Conservation (phyloP, 2,888 invertebrate genomes). For the Mythimna loreyi region DNA sequence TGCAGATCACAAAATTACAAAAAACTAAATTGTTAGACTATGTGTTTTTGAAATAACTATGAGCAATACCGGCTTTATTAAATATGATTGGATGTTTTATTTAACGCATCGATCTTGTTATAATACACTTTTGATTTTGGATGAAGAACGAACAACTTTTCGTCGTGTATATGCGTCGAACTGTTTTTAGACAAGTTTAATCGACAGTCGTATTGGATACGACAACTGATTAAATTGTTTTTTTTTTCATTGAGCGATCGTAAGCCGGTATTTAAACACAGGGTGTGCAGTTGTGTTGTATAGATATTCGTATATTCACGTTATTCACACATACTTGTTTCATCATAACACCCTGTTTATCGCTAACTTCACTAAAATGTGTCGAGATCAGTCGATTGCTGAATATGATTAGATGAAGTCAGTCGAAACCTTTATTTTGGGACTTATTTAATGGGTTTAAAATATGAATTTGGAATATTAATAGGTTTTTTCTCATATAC, state of each 20-base stretch:
- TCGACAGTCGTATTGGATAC: conserved; percentile 24
- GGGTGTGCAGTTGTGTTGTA: conserved; percentile 47
- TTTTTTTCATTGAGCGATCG: background rate
- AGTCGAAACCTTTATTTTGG: conserved; percentile 68
- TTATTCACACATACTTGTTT: conserved; percentile 48
- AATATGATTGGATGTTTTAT: background rate
- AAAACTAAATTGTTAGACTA: conserved; percentile 27
- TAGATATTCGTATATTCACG: conserved; percentile 45
- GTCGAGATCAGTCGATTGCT: conserved; percentile 69
- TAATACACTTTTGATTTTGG: background rate
- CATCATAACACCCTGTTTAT: conserved; percentile 56
- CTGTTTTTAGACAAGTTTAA: conserved; percentile 3
- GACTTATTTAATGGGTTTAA: conserved; percentile 61
- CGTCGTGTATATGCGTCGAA: background rate
- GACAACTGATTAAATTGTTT: conserved; percentile 10
- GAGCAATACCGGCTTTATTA: conserved; percentile 46
- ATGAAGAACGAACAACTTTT: background rate
- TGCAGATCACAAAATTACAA: conserved; percentile 31
- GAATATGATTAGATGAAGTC: conserved; percentile 68
- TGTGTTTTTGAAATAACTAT: conserved; percentile 20
- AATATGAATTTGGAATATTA: background rate
- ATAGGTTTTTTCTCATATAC: too few species aligned
- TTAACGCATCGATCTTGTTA: background rate
- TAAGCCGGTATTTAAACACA: conserved; percentile 52
- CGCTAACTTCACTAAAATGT: conserved; percentile 62